These are phyloP conservation scores for Pycnomerus fuliginosus DNA, from an alignment of 2,888 invertebrate species.

Conservation along the genomic window DNA sequence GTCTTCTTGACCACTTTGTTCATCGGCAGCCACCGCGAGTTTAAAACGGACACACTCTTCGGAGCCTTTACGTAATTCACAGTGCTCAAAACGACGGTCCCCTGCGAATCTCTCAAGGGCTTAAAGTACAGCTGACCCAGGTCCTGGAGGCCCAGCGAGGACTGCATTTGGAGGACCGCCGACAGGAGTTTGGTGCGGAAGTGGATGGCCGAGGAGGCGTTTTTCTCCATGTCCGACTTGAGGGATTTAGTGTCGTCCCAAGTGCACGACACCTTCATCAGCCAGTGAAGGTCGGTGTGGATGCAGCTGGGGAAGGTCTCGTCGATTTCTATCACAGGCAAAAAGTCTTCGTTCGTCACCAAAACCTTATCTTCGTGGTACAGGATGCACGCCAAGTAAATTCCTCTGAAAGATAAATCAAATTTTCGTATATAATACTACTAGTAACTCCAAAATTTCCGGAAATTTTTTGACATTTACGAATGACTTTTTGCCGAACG, in stretches of 20 bases:
- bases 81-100: conserved; percentile 80
- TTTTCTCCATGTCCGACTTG: conserved; percentile 92
- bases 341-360: conserved; percentile 94
- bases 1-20: conserved; percentile 72
- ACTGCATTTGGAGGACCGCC: conserved; percentile 90
- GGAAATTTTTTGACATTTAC: no score
- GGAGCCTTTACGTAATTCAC: conserved; percentile 78
- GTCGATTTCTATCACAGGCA: conserved; percentile 96
- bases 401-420: no score
- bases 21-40: conserved; percentile 90
- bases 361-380: conserved; percentile 95
- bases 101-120: conserved; percentile 84
- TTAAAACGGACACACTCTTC: conserved; percentile 84
- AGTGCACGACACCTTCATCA: conserved; percentile 88
- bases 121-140: conserved; percentile 93
- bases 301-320: conserved; percentile 92
- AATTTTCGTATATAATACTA: no score
- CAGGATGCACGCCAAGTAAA: conserved; percentile 88
- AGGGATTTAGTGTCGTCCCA: conserved; percentile 96
- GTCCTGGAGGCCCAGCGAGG: conserved; percentile 87
- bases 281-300: conserved; percentile 94
- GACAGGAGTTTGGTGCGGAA: conserved; percentile 90
- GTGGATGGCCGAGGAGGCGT: conserved; percentile 86
- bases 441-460: no score
- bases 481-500: no score